Evolutionary conservation across 2,888 invertebrate genomes (phyloP), one percentile per base, ranked within the genome.

Genomic region (Melolontha melolontha): DNA sequence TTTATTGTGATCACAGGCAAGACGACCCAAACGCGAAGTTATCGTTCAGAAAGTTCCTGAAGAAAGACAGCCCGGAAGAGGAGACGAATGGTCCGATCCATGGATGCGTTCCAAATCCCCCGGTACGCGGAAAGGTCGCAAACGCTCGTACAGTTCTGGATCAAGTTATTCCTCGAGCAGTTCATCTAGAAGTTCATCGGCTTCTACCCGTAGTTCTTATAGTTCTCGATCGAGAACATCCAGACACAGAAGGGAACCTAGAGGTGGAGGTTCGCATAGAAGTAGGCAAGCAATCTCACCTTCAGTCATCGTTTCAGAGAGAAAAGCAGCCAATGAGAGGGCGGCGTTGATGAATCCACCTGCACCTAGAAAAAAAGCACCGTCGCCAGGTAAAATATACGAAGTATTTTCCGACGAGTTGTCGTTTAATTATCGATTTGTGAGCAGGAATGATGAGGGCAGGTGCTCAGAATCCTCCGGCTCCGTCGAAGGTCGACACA

Each of bases 11-110:
- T 40, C 34, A 10, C 42, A 75, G 71, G 50, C 72, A 55, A 81
- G 89, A 69, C 86, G 91, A 5, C 88, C 92, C 0, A 87, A 90
- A 4, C 86, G 91, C 5, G 91, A 92, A 79, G 93, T 93, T 1
- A 92, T 92, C 72, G 92, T 93, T 0, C 92, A 93, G 80, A 88
- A 92, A 27, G 90, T 88, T 5, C 65, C 47, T 82, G 84, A 78
- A 74, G 79, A 76, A 59, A 70, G 80, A 50, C 74, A 74, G 7
- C 78, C 77, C 39, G 81, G 81, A 64, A 87, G 89, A 49, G 92
- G 90, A 0, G 96, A 97, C 80, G 96, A 96, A 77, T 97, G 97
- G 96, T 93, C 92, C 49, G 97, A 97, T 85, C 97, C 97, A 0
- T 97, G 97, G 97, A 95, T 95, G 91, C 84, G 91, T 39, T 88